Base-by-base conservation (phyloP, 1,140 invertebrate genomes). In the Musca vetustissima region DNA sequence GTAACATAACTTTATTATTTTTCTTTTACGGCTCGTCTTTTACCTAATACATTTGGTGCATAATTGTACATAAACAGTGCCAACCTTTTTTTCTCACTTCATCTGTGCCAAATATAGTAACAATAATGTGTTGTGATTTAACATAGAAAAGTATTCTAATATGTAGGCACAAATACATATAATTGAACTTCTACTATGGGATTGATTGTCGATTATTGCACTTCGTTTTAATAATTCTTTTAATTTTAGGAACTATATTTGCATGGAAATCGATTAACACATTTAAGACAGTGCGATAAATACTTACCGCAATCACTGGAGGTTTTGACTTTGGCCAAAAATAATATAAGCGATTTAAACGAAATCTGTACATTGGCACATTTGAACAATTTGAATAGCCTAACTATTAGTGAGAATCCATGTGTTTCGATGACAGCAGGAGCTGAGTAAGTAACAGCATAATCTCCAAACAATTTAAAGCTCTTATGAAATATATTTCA, bases 361-460 rank as follows among this genome's bases (percentile, higher is more conserved):
- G 93, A 96, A 86, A 88, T 96, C 69, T 92, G 89, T 14, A 91
- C 92, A 80, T 84, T 97, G 65, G 88, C 88, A 9, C 89, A 92
- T 80, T 84, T 96, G 57, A 85, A 83, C 17, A 88, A 89, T 75
- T 82, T 97, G 65, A 88, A 91, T 61, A 93, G 92, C 81, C 88
- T 96, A 70, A 93, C 93, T 9, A 87, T 97, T 64, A 88, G 89
- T 72, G 92, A 93, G 67, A 97, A 97, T 85, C 93, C 93, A 0
- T 96, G 93, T 84, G 74, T 80, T 17, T 73, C 67, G 67, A 80
- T 82, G 80, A 80, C 76, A 2, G 57, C 70, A 50, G 73, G 72
- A 52, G 22, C 74, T 32, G 77, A 82, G 80, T 82, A 67, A 74
- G 76, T 74, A 25, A 9, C 19, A 28, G 8, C 28, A 28, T 28